These are phyloP conservation scores for Erebia epiphron DNA, from an alignment of 2,888 invertebrate genomes.

Conservation along the genomic window DNA sequence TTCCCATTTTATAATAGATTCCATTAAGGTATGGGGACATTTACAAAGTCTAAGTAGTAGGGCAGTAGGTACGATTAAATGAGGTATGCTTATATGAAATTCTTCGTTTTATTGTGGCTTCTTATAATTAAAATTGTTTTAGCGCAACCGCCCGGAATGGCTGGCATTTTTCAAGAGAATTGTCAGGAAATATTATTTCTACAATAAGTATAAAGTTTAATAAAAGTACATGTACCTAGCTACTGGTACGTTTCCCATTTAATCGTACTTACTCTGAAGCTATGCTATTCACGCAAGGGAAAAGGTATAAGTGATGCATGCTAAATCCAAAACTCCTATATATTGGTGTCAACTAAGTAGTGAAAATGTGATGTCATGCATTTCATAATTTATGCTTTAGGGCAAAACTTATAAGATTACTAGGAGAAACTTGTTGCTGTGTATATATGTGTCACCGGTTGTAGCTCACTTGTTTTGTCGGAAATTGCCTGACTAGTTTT, in stretches of 20 bases:
- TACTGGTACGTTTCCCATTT: neutral
- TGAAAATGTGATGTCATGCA: constrained; percentile 12
- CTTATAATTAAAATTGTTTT: neutral
- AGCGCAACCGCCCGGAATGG: neutral
- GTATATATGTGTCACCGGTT: no score
- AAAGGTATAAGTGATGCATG: neutral
- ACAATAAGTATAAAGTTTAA: neutral
- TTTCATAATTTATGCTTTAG: neutral
- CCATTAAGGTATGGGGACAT: neutral
- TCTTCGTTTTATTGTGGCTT: neutral
- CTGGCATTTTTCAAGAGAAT: no score
- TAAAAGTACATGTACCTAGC: neutral
- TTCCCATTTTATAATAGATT: neutral
- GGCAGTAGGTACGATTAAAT: constrained; percentile 23
- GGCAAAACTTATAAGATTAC: neutral
- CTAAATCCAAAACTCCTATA: neutral
- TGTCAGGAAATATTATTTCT: no score
- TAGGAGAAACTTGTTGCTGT: no score
- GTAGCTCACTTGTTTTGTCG: no score
- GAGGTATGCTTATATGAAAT: neutral
- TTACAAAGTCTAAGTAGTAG: neutral
- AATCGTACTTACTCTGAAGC: neutral
- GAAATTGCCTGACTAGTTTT: no score
- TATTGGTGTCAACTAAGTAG: neutral
- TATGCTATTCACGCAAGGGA: neutral